These are phyloP conservation scores for Cecidostiba fungosa DNA, from an alignment of 2,888 invertebrate genomes.

Conservation along the genomic window DNA sequence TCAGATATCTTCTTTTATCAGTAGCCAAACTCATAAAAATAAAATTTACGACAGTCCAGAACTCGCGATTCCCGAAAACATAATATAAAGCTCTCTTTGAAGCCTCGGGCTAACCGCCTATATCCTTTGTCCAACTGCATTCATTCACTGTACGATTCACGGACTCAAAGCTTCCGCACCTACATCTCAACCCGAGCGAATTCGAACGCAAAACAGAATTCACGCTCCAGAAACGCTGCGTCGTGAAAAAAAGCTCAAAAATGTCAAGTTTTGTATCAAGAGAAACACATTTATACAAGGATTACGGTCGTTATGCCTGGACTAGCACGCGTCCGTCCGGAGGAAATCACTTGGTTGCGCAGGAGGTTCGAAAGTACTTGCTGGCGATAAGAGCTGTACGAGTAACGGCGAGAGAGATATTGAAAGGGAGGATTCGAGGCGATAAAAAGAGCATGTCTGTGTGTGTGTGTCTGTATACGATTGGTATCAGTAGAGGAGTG, in stretches of 20 bases:
- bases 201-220: background rate
- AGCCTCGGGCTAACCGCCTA: background rate
- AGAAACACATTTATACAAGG: too few relatives aligned
- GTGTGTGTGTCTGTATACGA: background rate
- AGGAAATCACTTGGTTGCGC: background rate
- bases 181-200: background rate
- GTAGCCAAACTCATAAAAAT: background rate
- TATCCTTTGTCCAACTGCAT: background rate
- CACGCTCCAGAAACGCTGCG: background rate
- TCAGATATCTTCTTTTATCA: background rate
- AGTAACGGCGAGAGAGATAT: background rate
- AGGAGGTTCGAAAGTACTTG: background rate
- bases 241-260: too few relatives aligned
- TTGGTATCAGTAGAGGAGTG: background rate
- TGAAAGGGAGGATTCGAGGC: conserved; percentile 16
- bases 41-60: background rate
- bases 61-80: background rate
- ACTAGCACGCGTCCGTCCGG: background rate
- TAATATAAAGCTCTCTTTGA: background rate
- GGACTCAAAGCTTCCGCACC: background rate
- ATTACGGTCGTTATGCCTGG: background rate
- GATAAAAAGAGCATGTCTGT: conserved; percentile 3
- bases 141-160: background rate
- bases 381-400: background rate
- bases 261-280: too few relatives aligned